A percentile compares a stretch with the other conserved stretches of the same genome.
phyloP scores from a whole-genome alignment of 2,888 invertebrate species.

The Meghimatium bilineatum region DNA sequence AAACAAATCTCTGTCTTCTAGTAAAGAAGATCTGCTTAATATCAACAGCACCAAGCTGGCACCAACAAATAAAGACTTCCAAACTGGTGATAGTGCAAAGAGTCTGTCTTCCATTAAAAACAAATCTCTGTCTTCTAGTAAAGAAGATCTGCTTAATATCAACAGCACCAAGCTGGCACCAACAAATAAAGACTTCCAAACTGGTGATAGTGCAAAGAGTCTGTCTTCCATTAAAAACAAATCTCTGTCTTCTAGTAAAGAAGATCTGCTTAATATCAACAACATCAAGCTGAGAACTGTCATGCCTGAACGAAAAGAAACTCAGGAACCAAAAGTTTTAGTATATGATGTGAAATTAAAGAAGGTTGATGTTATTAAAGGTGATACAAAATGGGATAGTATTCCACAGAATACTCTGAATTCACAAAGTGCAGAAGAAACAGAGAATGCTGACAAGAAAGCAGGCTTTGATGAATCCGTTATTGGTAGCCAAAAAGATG shows the following conservation, averaged over 20 bases:
- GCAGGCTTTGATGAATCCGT: neutral
- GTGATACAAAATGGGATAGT: constrained; percentile 23
- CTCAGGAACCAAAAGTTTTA: neutral
- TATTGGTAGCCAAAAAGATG: neutral
- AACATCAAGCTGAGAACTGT: constrained; percentile 31
- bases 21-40: too few species aligned
- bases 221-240: neutral
- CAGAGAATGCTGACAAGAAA: neutral
- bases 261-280: constrained; percentile 15
- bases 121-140: neutral
- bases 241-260: neutral
- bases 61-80: neutral
- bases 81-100: neutral
- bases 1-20: too few species aligned
- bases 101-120: neutral
- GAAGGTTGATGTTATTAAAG: constrained; percentile 41
- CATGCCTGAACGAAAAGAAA: constrained; percentile 18
- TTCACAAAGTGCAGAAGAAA: neutral
- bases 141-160: neutral
- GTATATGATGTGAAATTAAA: constrained; percentile 40
- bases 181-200: neutral
- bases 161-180: constrained; percentile 17
- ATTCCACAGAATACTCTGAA: neutral
- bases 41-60: too few species aligned
- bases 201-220: neutral